Evolutionary conservation across 2,888 invertebrate species (phyloP).

Genomic region (Perizoma affinitatum): DNA sequence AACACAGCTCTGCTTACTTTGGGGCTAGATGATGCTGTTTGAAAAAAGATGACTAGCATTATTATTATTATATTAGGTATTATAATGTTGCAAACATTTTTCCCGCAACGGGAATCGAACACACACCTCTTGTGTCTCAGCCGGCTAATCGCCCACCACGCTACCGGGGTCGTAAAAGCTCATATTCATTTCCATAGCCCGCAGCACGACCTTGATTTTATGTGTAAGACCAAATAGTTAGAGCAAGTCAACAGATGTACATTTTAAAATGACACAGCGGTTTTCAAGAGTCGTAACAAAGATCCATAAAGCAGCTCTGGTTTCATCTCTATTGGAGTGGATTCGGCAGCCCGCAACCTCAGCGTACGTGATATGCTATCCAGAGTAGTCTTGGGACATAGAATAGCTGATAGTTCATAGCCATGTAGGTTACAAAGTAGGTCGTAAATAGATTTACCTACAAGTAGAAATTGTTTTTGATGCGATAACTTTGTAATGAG

Average conservation of each 20-base stretch:
- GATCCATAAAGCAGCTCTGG: conserved; percentile 17
- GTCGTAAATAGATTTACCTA: conserved; percentile 18
- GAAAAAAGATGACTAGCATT: too few relatives aligned
- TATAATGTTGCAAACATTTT: too few relatives aligned
- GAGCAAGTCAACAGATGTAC: neutral
- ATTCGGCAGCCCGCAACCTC: conserved; percentile 29
- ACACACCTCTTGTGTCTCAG: too few relatives aligned
- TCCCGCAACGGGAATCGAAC: too few relatives aligned
- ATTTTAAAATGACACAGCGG: conserved; percentile 15
- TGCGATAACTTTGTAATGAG: conserved; percentile 12
- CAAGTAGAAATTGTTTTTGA: conserved; percentile 8
- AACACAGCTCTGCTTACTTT: too few relatives aligned
- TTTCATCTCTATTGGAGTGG: conserved; percentile 26
- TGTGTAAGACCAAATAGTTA: too few relatives aligned
- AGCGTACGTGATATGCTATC: conserved; percentile 30
- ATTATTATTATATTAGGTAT: too few relatives aligned
- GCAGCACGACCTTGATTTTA: too few relatives aligned
- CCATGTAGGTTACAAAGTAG: conserved; percentile 18
- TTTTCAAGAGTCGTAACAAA: conserved; percentile 20
- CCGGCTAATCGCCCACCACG: too few relatives aligned
- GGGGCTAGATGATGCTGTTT: too few relatives aligned
- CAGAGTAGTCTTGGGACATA: conserved; percentile 1
- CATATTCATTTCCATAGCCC: too few relatives aligned
- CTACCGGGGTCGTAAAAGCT: too few relatives aligned
- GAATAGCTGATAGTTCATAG: neutral